These are phyloP conservation scores for Oedothorax gibbosus DNA, from an alignment of 1,140 invertebrate species.

Conservation along the genomic window DNA sequence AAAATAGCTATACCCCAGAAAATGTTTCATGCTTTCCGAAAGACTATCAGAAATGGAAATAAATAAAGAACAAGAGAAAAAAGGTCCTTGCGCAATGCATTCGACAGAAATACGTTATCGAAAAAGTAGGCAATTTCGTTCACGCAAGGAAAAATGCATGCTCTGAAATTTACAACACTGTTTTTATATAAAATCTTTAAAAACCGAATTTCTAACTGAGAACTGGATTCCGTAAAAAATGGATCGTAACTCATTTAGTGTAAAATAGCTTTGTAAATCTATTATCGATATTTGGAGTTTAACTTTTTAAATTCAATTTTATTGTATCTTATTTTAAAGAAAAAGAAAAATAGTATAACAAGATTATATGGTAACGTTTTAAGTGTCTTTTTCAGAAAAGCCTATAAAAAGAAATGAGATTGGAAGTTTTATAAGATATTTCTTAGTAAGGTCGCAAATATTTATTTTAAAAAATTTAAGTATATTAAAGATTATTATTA, in stretches of 20 bases:
- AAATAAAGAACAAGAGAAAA: constrained; percentile 21
- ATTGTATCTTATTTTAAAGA: not conserved
- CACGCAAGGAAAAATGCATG: constrained; percentile 31
- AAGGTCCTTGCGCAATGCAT: constrained; percentile 28
- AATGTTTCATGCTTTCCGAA: constrained; percentile 51
- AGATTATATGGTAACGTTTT: too few relatives aligned
- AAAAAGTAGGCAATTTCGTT: constrained; percentile 40
- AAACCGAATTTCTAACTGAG: constrained; percentile 2
- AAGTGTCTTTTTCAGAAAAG: too few relatives aligned
- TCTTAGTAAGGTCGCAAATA: too few relatives aligned
- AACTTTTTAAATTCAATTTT: not conserved
- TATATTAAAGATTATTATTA: too few relatives aligned
- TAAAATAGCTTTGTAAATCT: constrained; percentile 9
- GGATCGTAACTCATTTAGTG: constrained; percentile 18
- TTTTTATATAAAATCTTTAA: constrained; percentile 1
- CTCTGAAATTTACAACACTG: constrained; percentile 35
- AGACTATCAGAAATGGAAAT: constrained; percentile 47
- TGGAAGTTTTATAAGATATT: too few relatives aligned
- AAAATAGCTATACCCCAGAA: constrained; percentile 23
- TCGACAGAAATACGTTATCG: constrained; percentile 53
- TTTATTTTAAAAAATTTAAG: too few relatives aligned
- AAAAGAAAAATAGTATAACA: not conserved
- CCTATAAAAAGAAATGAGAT: too few relatives aligned
- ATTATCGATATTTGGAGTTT: not conserved
- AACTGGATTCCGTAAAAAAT: constrained; percentile 36